Evolutionary conservation across 2,797 vertebrate genomes (phyloP), one percentile per base, ranked within the genome.

Genomic region (Xiphorhynchus erythropygius): DNA sequence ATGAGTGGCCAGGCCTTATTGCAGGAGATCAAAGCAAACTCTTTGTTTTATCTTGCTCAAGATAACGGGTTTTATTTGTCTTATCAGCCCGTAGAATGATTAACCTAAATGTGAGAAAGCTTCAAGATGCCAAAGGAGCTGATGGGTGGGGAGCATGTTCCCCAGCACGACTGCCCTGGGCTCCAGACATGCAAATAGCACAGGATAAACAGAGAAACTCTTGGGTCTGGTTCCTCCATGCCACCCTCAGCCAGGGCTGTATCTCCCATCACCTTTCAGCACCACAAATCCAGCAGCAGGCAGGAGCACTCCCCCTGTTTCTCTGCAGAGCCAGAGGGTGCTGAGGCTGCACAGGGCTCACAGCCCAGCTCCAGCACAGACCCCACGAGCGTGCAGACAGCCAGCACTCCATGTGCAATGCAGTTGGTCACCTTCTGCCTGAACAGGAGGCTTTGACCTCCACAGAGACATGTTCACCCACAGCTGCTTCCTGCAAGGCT

Each of bases 41-140:
- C 60, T 81, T 75, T 27, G 55, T 73, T 96, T 95, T 90, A 96
- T 97, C 95, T 96, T 39, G 52, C 42, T 84, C 80, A 77, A 96
- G 93, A 96, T 95, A 96, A 93, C n/a, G 32, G 92, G 81, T 78
- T 96, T 96, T 94, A 96, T 95, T 95, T 91, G 90, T 74, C 67
- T 96, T 96, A 97, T 96, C 96, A 64, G 93, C 76, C 89, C 56
- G 55, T 7, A 47, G 90, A 85, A 93, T 60, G 78, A 96, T 94
- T 95, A 95, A 73, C 91, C 41, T 19, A 90, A 82, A 92, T 83
- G 87, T 93, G 85, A 86, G 92, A 97, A 97, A 95, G 74, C 82
- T 62, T 88, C 76, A 89, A 83, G 81, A 82, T 84, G 83, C 73
- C 92, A 84, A 75, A 84, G 82, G 84, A 94, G 78, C 42, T 59